These are phyloP conservation scores for Chrysolina oricalcia DNA, from an alignment of 2,888 invertebrate genomes.

Conservation along the genomic window DNA sequence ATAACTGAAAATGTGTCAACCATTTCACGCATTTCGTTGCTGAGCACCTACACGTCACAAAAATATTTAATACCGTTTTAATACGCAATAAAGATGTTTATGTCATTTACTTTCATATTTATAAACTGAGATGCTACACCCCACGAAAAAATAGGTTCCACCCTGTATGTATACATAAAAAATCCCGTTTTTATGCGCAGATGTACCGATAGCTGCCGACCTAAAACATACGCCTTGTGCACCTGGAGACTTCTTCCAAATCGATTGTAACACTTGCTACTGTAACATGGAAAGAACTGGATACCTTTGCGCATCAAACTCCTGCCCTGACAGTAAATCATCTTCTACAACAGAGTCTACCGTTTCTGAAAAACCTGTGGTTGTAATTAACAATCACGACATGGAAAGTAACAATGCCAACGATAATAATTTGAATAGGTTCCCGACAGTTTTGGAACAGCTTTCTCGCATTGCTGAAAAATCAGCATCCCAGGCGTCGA, in stretches of 20 bases:
- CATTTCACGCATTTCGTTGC: too few species aligned
- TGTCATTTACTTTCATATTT: too few species aligned
- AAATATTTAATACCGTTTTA: too few species aligned
- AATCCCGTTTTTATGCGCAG: conserved; percentile 1
- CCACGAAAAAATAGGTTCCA: too few species aligned
- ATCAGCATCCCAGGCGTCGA: background rate
- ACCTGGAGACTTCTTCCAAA: conserved; percentile 74
- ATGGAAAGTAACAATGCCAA: conserved; percentile 41
- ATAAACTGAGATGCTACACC: too few species aligned
- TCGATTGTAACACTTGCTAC: conserved; percentile 76
- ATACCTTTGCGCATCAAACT: conserved; percentile 74
- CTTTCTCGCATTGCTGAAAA: background rate
- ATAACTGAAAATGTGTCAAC: too few species aligned
- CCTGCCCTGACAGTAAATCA: conserved; percentile 65
- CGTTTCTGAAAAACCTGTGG: conserved; percentile 44
- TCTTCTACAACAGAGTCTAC: conserved; percentile 55
- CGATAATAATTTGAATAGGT: conserved; percentile 46
- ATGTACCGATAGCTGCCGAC: conserved; percentile 57
- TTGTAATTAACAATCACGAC: conserved; percentile 22
- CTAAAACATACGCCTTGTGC: conserved; percentile 71
- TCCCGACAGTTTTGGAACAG: conserved; percentile 10
- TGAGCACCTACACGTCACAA: too few species aligned
- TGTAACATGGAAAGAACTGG: conserved; percentile 75
- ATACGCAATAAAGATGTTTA: too few species aligned
- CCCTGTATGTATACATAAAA: background rate